Evolutionary conservation across 2,113 vertebrate species (phyloP), one percentile per base, ranked within the genome.

Genomic region (Microtus pennsylvanicus): DNA sequence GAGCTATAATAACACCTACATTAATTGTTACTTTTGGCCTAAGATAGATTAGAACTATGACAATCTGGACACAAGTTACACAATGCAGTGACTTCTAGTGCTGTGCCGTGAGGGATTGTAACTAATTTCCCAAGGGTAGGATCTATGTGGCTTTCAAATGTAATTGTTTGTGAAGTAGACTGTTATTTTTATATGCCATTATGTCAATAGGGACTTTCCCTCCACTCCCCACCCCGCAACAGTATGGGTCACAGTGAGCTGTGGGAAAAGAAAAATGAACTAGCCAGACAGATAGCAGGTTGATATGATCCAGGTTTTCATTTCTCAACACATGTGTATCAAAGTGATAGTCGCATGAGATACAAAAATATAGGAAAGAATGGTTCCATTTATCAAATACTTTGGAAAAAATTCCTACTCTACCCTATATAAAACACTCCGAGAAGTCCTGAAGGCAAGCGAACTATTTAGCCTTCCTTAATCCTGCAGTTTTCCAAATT

Each of bases 141-240:
- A 92, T 19, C 86, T 86, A 50, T 86, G 77, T 86, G 58, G 38
- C 82, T 90, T 82, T 95, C 78, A 93, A 96, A 89, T 85, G 50
- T 95, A 92, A 95, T 92, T 95, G n/a, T 91, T 90, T 90, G 61
- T 94, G 95, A 96, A 93, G 81, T 89, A 67, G 61, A 78, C 69
- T 89, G 70, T 96, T 97, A 89, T 96, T 96, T 97, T 94, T 94
- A 95, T 96, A 89, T 96, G 92, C 55, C 78, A 83, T 67, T 82
- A 30, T 95, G 67, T 96, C 95, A 96, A 42, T 69, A 91, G 65
- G 55, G 22, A 16, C 58, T 96, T 14, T 93, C 89, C 76, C 10
- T 7, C 67, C 61, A 5, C 9, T 10, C 17, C 17, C 19, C 21
- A 1, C 65, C 61, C 65, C 0, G 0, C 69, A 21, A 52, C 42